Percentiles rank a stretch among this genome's conserved stretches.
phyloP scores from a whole-genome alignment of 92 coral and sea anemone genomes.

The Zoanthus gigantus region DNA sequence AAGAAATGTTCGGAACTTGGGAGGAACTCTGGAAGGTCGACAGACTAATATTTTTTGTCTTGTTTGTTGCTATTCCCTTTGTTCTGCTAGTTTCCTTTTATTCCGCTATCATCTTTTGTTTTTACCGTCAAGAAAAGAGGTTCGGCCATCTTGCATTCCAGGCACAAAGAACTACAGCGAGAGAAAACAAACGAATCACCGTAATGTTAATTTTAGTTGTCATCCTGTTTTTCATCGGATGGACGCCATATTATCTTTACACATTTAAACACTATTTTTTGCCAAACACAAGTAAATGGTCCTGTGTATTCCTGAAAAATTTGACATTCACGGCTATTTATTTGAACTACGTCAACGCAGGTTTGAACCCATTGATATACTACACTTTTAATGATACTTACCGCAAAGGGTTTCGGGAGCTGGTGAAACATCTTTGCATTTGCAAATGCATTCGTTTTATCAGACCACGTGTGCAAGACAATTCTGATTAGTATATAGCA shows the following conservation, averaged over 20 bases:
- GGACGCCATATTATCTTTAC: slow-evolving; percentile 21
- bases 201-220: slow-evolving; percentile 22
- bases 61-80: slow-evolving; percentile 26
- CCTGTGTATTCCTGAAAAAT: slow-evolving; percentile 18
- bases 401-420: slow-evolving; percentile 20
- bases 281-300: slow-evolving; percentile 14
- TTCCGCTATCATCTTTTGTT: not conserved
- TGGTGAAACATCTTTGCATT: not conserved
- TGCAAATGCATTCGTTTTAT: not conserved
- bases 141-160: not conserved
- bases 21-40: slow-evolving; percentile 24
- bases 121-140: slow-evolving; percentile 3
- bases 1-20: slow-evolving; percentile 13
- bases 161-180: slow-evolving; percentile 18
- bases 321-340: slow-evolving; percentile 21
- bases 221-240: slow-evolving; percentile 28
- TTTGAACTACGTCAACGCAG: slow-evolving; percentile 35
- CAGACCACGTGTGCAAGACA: not conserved
- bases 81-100: not conserved
- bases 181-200: slow-evolving; percentile 3
- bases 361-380: slow-evolving; percentile 35
- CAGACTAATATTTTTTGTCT: slow-evolving; percentile 19
- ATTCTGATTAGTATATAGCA: not conserved
- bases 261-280: slow-evolving; percentile 17
- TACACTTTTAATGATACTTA: slow-evolving; percentile 34